Conservation (phyloP, 2,888 invertebrate genomes). For the Gandaritis pyraliata region DNA sequence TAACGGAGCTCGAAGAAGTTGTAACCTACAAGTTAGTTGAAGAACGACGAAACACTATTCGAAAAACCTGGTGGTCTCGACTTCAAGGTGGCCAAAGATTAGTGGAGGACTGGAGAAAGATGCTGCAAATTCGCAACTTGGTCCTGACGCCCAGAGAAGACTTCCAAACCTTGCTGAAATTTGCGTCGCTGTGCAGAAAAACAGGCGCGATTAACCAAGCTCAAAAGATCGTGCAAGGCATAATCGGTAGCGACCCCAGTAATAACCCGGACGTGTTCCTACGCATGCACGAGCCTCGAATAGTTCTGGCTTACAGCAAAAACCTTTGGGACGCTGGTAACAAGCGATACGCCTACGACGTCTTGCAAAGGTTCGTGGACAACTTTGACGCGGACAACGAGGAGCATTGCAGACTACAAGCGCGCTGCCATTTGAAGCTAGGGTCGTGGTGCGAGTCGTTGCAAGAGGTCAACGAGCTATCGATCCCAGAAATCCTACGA, state of each 20-base stretch:
- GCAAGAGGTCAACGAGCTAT: slow-evolving; percentile 91
- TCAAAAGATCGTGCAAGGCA: slow-evolving; percentile 95
- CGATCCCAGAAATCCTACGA: slow-evolving; percentile 89
- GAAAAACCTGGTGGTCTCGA: slow-evolving; percentile 97
- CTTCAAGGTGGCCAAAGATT: slow-evolving; percentile 96
- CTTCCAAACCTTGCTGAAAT: slow-evolving; percentile 98
- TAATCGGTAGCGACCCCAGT: slow-evolving; percentile 92
- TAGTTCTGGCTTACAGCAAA: slow-evolving; percentile 97
- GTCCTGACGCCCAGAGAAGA: slow-evolving; percentile 97
- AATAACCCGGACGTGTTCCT: slow-evolving; percentile 87
- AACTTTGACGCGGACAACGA: slow-evolving; percentile 78
- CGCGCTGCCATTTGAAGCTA: slow-evolving; percentile 95
- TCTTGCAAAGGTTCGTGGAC: slow-evolving; percentile 91
- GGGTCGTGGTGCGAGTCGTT: slow-evolving; percentile 97
- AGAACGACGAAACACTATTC: slow-evolving; percentile 91
- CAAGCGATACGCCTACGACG: slow-evolving; percentile 89
- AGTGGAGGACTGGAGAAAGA: slow-evolving; percentile 99
- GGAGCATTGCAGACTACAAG: slow-evolving; percentile 84
- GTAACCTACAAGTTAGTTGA: slow-evolving; percentile 98
- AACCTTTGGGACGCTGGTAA: slow-evolving; percentile 96
- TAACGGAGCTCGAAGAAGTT: slow-evolving; percentile 98
- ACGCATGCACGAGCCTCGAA: slow-evolving; percentile 91
- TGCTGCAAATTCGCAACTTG: slow-evolving; percentile 96
- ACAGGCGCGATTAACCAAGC: slow-evolving; percentile 94
- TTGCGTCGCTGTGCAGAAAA: slow-evolving; percentile 98